Conservation (phyloP, 2,113 vertebrate genomes). For the Colistium nudipinnis region DNA sequence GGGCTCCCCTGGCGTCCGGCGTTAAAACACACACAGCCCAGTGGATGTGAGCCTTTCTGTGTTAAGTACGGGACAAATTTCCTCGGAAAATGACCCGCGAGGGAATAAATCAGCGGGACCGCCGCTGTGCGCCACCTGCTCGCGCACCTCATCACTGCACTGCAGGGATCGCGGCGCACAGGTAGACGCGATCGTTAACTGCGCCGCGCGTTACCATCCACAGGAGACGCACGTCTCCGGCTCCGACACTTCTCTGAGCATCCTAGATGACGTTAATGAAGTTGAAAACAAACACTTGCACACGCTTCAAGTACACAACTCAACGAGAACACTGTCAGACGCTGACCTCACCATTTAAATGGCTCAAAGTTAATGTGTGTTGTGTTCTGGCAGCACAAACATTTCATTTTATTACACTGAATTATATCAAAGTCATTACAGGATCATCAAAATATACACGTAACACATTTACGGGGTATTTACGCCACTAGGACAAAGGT, state of each 20-base stretch:
- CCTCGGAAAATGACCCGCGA: constrained; percentile 47
- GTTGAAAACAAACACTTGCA: background rate
- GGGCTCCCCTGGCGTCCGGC: constrained; percentile 48
- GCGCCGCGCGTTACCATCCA: background rate
- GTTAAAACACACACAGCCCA: constrained; percentile 63
- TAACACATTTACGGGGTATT: too few relatives aligned
- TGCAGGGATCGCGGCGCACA: constrained; percentile 13
- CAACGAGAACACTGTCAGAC: too few relatives aligned
- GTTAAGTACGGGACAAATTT: constrained; percentile 58
- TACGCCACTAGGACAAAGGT: too few relatives aligned
- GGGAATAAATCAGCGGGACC: constrained; percentile 61
- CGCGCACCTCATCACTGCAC: constrained; percentile 17
- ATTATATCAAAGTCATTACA: too few relatives aligned
- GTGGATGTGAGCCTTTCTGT: constrained; percentile 50
- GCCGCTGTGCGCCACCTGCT: constrained; percentile 11
- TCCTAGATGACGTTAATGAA: background rate
- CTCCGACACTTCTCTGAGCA: too few relatives aligned
- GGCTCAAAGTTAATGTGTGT: too few relatives aligned
- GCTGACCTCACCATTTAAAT: too few relatives aligned
- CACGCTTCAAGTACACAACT: too few relatives aligned
- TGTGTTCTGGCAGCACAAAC: too few relatives aligned
- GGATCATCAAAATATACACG: too few relatives aligned
- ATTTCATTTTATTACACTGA: too few relatives aligned
- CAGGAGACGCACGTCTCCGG: too few relatives aligned
- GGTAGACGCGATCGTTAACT: constrained; percentile 31